A percentile compares a stretch with the other conserved stretches of the same genome.
Conservation (phyloP, 2,797 vertebrate species). For the Coregonus suidteri region DNA sequence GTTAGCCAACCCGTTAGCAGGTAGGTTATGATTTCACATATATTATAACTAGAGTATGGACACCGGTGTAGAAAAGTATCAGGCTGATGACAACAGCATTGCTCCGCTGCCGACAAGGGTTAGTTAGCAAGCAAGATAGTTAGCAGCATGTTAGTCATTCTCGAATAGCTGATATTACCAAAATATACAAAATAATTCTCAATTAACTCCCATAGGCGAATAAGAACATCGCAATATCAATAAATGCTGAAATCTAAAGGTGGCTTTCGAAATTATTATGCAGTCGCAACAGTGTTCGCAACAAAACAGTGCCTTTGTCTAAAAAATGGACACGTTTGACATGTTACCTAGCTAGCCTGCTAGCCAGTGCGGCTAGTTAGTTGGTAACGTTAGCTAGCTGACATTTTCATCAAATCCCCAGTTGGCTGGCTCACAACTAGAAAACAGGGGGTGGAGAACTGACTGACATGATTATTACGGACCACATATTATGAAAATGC, state of each 20-base stretch:
- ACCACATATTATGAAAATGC: background rate
- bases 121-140: conserved; percentile 10
- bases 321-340: conserved; percentile 44
- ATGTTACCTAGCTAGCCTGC: conserved; percentile 6
- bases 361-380: background rate
- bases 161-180: background rate
- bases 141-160: background rate
- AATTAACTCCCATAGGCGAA: background rate
- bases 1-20: background rate
- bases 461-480: background rate
- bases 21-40: background rate
- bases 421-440: background rate
- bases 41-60: background rate
- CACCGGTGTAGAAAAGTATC: background rate
- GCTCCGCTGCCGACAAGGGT: background rate
- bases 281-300: background rate
- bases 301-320: conserved; percentile 26
- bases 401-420: background rate
- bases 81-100: background rate
- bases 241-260: background rate
- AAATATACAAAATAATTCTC: background rate
- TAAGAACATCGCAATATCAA: background rate
- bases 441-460: background rate
- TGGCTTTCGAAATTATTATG: too few species aligned
- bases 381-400: background rate